Percentiles rank a stretch among this genome's conserved stretches.
These are phyloP conservation scores for crab-eating macaque (Macaca fascicularis) DNA, from an alignment of 2,113 vertebrate genomes.

Conservation along the genomic window T2T-MFA8v1.1 NC_088377.1:1421501-1422000, in stretches of 20 bases:
- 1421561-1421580: background rate
- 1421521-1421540: background rate
- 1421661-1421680: background rate
- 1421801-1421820: background rate
- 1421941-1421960: background rate
- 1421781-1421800: background rate
- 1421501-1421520: background rate
- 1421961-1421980: background rate
- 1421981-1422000: background rate
- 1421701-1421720: background rate
- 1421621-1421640: background rate
- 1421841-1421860: background rate
- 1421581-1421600: background rate
- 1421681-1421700: background rate
- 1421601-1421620: background rate
- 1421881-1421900: background rate
- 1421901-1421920: background rate
- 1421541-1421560: background rate
- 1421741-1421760: background rate
- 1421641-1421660: background rate
- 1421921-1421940: background rate
- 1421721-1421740: background rate
- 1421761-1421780: background rate
- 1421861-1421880: background rate
- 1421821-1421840: background rate